Conservation (phyloP, 2,797 vertebrate genomes). For the Enteromius trimaculatus region DNA sequence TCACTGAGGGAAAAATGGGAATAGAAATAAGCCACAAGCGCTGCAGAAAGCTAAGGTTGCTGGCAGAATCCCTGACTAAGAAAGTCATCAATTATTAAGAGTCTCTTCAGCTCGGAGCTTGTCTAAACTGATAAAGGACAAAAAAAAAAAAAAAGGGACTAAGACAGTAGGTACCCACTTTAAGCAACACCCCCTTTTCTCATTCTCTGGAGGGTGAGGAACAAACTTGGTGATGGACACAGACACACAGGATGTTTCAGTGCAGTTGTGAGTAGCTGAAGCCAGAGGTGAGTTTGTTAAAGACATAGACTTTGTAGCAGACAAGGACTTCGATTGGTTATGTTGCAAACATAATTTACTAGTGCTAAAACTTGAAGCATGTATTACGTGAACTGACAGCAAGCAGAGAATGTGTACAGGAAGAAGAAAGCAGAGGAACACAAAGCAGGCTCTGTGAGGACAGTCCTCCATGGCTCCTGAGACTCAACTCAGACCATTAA, state of each 20-base stretch:
- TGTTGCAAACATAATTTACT: conserved; percentile 17
- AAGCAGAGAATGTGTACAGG: conserved; percentile 57
- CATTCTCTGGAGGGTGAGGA: conserved; percentile 61
- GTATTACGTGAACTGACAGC: conserved; percentile 47
- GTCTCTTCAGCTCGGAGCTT: conserved; percentile 43
- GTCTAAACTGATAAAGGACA: conserved; percentile 54
- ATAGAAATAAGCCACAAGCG: conserved; percentile 51
- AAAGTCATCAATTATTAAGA: conserved; percentile 62
- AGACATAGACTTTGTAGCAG: conserved; percentile 46
- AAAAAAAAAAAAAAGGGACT: conserved; percentile 47
- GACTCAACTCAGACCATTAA: conserved; percentile 62
- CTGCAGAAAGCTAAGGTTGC: conserved; percentile 53
- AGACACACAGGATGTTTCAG: conserved; percentile 54
- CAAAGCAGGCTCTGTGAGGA: conserved; percentile 89
- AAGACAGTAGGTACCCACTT: conserved; percentile 62
- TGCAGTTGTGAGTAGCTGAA: conserved; percentile 51
- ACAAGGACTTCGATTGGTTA: conserved; percentile 53
- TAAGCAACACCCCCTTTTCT: conserved; percentile 46
- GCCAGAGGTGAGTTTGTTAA: conserved; percentile 58
- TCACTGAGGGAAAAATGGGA: conserved; percentile 42
- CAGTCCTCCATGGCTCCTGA: conserved; percentile 84
- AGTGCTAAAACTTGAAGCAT: conserved; percentile 49
- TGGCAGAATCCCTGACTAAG: conserved; percentile 60
- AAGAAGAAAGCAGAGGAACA: conserved; percentile 77
- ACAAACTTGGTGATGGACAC: conserved; percentile 52